Percentiles rank a stretch among this genome's conserved stretches.
Evolutionary conservation across 2,113 vertebrate species (phyloP).

Genomic region (Aegotheles bennettii): DNA sequence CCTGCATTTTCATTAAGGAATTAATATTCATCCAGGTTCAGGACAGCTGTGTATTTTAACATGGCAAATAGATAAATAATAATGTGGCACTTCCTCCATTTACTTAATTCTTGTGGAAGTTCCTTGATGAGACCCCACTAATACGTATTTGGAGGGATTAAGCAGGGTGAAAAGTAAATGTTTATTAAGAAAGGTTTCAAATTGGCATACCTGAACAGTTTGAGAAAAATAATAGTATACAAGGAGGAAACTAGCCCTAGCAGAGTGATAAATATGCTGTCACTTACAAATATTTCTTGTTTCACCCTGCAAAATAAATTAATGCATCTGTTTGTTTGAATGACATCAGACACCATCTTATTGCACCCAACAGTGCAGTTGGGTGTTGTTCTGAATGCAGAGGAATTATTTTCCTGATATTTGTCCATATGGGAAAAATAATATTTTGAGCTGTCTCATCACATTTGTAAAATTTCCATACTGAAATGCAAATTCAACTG

Average conservation of each 20-base stretch:
- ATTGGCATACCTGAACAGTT: not conserved
- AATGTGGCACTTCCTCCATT: not conserved
- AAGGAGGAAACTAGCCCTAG: not conserved
- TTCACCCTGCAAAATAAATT: conserved; percentile 12
- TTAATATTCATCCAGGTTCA: not conserved
- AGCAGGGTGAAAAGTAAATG: not conserved
- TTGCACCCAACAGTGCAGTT: not conserved
- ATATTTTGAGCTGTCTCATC: conserved; percentile 19
- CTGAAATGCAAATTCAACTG: conserved; percentile 7
- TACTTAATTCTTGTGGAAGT: not conserved
- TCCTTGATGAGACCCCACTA: not conserved
- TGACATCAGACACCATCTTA: not conserved
- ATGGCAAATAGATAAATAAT: not conserved
- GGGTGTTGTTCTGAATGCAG: not conserved
- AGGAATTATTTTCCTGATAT: conserved; percentile 30
- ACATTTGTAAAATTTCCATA: conserved; percentile 30
- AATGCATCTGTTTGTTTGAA: conserved; percentile 18
- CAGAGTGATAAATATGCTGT: not conserved
- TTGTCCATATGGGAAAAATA: not conserved
- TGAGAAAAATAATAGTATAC: not conserved
- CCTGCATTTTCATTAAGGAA: not conserved
- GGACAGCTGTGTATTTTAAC: not conserved
- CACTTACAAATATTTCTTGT: not conserved
- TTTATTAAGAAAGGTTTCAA: not conserved
- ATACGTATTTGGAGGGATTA: not conserved